Base-by-base conservation (phyloP, 2,888 invertebrate species). In the Ectemnius lituratus region DNA sequence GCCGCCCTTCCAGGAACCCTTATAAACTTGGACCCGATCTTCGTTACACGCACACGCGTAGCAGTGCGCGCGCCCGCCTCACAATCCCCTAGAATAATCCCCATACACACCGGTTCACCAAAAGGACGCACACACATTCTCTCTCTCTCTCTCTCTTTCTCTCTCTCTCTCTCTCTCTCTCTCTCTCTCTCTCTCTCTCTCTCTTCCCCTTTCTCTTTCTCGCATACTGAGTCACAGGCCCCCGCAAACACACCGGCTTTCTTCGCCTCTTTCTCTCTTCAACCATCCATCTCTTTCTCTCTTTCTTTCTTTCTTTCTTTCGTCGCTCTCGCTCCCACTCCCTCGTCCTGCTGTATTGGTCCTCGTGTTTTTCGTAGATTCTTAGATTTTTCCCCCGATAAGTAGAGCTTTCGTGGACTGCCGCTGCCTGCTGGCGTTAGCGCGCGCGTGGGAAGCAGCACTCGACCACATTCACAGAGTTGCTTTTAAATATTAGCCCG, bases 1-100 rank as follows among this genome's bases (percentile, higher is more conserved):
- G 87, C 88, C 88, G 88, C 88, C 88, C 89, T 90, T 89, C 89
- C 87, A 88, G 87, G 89, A 89, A 89, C 87, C 88, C 87, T 88
- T 88, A 86, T 87, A 89, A 90, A 90, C 89, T 88, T 82, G 89
- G 87, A 88, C 86, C 86, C 86, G 84, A 82, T 84, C 82, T 83
- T 76, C 75, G 76, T 81, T 75, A 78, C 77, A 70, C 71, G 58
- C 70, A 65, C 70, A 56, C 66, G 57, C 46, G 45, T 56, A 65
- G 28, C 23, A 3, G 23, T 23, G 23, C 23, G 2, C 23, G 23
- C 23, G 23, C 23, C 3, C 23, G 23, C 73, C 37, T 11, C 37
- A 67, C 73, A 58, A 76, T 75, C 73, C 71, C 73, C 76, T 79
- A 68, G 75, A 83, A 75, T 79, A 82, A 81, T 82, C 79, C 76